These are phyloP conservation scores for Lophius americanus DNA, from an alignment of 2,797 vertebrate genomes.

Conservation along the genomic window DNA sequence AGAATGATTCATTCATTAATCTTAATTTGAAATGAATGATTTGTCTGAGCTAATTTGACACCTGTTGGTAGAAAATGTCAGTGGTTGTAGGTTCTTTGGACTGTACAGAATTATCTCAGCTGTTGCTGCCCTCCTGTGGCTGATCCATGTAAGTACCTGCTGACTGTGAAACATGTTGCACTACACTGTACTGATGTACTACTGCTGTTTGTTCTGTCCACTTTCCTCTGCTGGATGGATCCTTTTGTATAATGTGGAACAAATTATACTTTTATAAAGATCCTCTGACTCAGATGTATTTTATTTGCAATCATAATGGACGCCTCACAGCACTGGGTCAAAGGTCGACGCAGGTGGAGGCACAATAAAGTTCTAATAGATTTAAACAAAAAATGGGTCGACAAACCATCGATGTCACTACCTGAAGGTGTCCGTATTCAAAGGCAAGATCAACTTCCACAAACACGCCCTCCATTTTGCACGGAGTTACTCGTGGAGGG, in stretches of 20 bases:
- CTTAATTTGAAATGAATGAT: background rate
- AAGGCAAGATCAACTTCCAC: too few relatives aligned
- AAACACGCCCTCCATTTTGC: too few relatives aligned
- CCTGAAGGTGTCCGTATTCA: too few relatives aligned
- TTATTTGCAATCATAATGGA: background rate
- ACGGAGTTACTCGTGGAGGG: too few relatives aligned
- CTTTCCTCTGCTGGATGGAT: constrained; percentile 36
- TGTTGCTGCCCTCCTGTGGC: constrained; percentile 46
- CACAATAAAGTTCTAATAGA: too few relatives aligned
- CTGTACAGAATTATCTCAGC: constrained; percentile 39
- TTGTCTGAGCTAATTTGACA: background rate
- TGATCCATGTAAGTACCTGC: constrained; percentile 40
- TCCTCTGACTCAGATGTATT: constrained; percentile 15
- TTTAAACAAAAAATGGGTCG: too few relatives aligned
- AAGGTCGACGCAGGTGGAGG: too few relatives aligned
- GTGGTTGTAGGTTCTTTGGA: constrained; percentile 36
- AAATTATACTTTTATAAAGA: constrained; percentile 66
- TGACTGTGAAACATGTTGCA: constrained; percentile 67
- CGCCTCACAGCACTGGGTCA: too few relatives aligned
- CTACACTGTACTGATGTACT: constrained; percentile 54
- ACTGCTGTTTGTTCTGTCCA: constrained; percentile 44
- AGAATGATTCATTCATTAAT: constrained; percentile 8
- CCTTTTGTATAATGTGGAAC: constrained; percentile 57
- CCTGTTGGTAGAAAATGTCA: constrained; percentile 18
- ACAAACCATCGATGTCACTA: too few relatives aligned